phyloP scores from a whole-genome alignment of 2,888 invertebrate species.

The Apodemia hepburni region DNA sequence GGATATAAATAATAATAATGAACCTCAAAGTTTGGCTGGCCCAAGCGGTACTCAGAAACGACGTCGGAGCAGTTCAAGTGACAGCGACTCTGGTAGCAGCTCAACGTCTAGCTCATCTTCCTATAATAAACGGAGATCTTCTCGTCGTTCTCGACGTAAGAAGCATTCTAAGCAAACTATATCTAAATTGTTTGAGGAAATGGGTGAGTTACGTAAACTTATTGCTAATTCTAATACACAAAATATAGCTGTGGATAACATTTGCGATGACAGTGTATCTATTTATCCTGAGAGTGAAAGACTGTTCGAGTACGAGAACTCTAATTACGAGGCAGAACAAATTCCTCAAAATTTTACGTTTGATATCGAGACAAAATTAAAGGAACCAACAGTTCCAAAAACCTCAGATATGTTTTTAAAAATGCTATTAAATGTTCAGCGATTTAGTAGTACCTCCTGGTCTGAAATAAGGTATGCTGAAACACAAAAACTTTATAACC shows the following conservation, averaged over 20 bases:
- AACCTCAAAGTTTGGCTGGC: neutral
- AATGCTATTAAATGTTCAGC: conserved; percentile 22
- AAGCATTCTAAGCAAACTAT: neutral
- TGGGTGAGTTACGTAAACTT: neutral
- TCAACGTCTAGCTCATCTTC: neutral
- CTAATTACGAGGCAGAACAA: neutral
- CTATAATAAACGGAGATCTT: neutral
- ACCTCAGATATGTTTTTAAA: conserved; percentile 21
- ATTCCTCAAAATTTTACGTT: conserved; percentile 19
- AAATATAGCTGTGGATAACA: neutral
- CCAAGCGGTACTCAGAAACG: neutral
- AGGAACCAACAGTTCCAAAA: conserved; percentile 13
- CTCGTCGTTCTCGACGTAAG: neutral
- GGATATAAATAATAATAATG: neutral
- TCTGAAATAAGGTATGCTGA: conserved; percentile 25
- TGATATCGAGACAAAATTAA: conserved; percentile 24
- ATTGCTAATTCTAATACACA: neutral
- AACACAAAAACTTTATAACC: conserved; percentile 25
- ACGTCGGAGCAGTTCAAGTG: neutral
- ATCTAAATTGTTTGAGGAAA: neutral
- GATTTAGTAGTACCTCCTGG: conserved; percentile 18
- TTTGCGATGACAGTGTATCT: neutral
- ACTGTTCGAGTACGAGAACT: neutral
- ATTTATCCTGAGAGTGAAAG: neutral
- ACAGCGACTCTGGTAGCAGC: neutral